These are phyloP conservation scores for Polyommatus icarus DNA, from an alignment of 2,888 invertebrate genomes.

Conservation along the genomic window DNA sequence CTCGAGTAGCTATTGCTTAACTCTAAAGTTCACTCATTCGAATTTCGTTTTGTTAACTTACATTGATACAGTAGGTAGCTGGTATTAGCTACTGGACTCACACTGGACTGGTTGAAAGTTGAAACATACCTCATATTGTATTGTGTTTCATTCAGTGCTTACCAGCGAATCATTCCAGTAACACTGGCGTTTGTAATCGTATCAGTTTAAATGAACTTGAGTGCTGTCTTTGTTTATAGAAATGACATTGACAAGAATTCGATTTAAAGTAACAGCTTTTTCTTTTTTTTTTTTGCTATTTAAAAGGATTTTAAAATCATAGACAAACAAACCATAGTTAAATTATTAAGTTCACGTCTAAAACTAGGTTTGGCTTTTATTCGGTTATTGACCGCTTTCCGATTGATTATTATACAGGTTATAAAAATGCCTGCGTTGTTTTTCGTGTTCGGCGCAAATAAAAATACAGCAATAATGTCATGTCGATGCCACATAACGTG, in stretches of 20 bases:
- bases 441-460: conserved; percentile 11
- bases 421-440: neutral
- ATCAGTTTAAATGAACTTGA: neutral
- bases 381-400: neutral
- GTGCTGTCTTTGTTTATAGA: neutral
- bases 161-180: neutral
- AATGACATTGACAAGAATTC: neutral
- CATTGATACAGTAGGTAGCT: neutral
- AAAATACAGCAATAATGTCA: neutral
- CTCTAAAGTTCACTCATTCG: neutral
- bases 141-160: too few species aligned
- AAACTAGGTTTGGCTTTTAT: too few species aligned
- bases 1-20: conserved; percentile 17
- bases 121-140: too few species aligned
- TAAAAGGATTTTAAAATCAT: too few species aligned
- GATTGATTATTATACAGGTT: neutral
- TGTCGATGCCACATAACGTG: conserved; percentile 19
- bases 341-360: too few species aligned
- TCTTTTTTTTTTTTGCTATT: too few species aligned
- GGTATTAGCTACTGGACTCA: neutral
- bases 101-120: too few species aligned
- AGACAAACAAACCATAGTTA: too few species aligned
- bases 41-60: neutral
- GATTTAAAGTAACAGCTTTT: too few species aligned
- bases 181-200: neutral